Conservation (phyloP, 2,797 vertebrate genomes). For the Neoniphon sammara region DNA sequence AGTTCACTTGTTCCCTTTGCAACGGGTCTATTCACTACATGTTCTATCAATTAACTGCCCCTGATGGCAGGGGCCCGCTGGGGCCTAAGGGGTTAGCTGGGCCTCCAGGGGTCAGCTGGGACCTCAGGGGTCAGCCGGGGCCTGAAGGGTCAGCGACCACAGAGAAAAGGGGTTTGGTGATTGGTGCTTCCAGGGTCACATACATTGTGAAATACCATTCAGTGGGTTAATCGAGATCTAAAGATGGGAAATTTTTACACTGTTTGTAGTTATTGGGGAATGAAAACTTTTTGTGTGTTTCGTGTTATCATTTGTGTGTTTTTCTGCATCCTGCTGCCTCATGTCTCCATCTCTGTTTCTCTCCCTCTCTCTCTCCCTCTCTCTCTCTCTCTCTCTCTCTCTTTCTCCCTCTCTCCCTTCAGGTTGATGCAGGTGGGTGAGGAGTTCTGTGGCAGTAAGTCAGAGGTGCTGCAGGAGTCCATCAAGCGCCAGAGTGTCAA, state of each 20-base stretch:
- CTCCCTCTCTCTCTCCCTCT: neutral
- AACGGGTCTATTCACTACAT: constrained; percentile 18
- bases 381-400: neutral
- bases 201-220: constrained; percentile 22
- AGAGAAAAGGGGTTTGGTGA: constrained; percentile 28
- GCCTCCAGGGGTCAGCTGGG: constrained; percentile 40
- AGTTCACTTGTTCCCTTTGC: constrained; percentile 28
- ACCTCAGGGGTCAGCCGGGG: constrained; percentile 16
- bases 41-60: constrained; percentile 50
- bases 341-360: neutral
- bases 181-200: constrained; percentile 7
- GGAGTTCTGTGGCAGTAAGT: constrained; percentile 97
- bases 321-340: no score
- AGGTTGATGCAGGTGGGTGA: constrained; percentile 98
- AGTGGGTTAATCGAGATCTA: constrained; percentile 39
- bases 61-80: constrained; percentile 22
- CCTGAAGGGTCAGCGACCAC: constrained; percentile 26
- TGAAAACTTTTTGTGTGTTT: neutral
- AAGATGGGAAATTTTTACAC: neutral
- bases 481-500: constrained; percentile 97
- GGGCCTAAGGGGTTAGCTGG: constrained; percentile 4
- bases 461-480: constrained; percentile 97
- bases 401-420: constrained; percentile 4
- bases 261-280: neutral
- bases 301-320: no score